Evolutionary conservation across 2,888 invertebrate genomes (phyloP).

Genomic region (Drosophila yooni): DNA sequence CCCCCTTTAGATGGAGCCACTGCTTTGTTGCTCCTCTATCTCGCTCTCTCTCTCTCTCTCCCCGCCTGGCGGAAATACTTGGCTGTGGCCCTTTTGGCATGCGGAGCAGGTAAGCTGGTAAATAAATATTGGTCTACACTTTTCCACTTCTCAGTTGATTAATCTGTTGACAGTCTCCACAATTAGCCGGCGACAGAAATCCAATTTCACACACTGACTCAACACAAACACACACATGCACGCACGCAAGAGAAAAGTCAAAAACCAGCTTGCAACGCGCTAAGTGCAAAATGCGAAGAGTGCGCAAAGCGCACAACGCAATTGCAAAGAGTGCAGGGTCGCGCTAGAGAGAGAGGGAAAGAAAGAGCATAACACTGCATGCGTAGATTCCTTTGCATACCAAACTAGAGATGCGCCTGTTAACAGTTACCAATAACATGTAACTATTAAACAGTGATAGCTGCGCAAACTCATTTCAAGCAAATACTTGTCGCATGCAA

Average conservation of each 20-base stretch:
- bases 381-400: constrained; percentile 32
- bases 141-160: constrained; percentile 59
- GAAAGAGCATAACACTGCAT: not conserved
- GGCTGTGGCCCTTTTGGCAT: constrained; percentile 58
- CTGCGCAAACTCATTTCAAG: not conserved
- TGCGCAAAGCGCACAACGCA: constrained; percentile 24
- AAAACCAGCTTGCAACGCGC: constrained; percentile 44
- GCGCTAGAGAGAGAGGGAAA: not conserved
- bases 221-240: constrained; percentile 24
- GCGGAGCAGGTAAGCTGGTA: constrained; percentile 40
- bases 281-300: constrained; percentile 29
- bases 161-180: constrained; percentile 44
- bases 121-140: constrained; percentile 45
- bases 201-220: constrained; percentile 31
- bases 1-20: not conserved
- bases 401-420: constrained; percentile 14
- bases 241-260: not conserved
- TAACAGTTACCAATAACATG: not conserved
- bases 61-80: constrained; percentile 52
- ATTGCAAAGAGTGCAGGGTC: constrained; percentile 5
- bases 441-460: not conserved
- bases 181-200: constrained; percentile 31
- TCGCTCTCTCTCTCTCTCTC: not conserved
- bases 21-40: not conserved
- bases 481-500: not conserved